Base-by-base conservation (phyloP, 2,113 vertebrate genomes). In the Callocephalon fimbriatum region DNA sequence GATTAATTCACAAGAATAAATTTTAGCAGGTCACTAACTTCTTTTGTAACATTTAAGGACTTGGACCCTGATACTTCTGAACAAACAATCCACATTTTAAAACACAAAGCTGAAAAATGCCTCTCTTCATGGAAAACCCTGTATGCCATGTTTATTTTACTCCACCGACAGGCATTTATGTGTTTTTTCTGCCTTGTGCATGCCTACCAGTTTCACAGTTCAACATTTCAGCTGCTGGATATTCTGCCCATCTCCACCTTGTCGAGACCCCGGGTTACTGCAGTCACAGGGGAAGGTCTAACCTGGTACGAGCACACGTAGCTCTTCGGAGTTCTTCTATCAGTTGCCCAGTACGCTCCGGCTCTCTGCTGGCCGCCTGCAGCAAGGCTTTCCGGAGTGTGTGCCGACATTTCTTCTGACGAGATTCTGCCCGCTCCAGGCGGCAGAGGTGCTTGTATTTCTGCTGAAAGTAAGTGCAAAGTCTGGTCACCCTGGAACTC, bases 371-470 rank as follows among this genome's bases (percentile, higher is more conserved):
- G 97, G 99, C 99, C 20, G 99, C 99, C 84, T 99, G 99, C 97
- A 99, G 98, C 98, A 99, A 98, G 80, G 99, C 99, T 98, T 99
- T 99, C 96, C 99, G 98, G 95, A 99, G 99, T 9, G 99, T 98
- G 63, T 99, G 99, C 94, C 98, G 98, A 98, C 99, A 99, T 96
- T 99, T 99, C 98, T 99, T 99, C 92, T 99, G 99, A 83, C 98
- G 99, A 51, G 99, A 98, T 94, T 99, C 99, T 86, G 99, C 99
- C 97, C 99, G 98, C 98, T 99, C 99, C 98, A 99, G 98, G 97
- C 99, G 98, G 98, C 99, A 99, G 97, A 99, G 99, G 98, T 99
- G 99, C 99, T 99, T 99, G 96, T 99, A 99, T 97, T 99, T 99
- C 97, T 99, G 99, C 98, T 99, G 99, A 97, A 99, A 99, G 98